Percentiles rank a stretch among this genome's conserved stretches.
Conservation (phyloP, 2,797 vertebrate species). For the Pyrocephalus nanus region DNA sequence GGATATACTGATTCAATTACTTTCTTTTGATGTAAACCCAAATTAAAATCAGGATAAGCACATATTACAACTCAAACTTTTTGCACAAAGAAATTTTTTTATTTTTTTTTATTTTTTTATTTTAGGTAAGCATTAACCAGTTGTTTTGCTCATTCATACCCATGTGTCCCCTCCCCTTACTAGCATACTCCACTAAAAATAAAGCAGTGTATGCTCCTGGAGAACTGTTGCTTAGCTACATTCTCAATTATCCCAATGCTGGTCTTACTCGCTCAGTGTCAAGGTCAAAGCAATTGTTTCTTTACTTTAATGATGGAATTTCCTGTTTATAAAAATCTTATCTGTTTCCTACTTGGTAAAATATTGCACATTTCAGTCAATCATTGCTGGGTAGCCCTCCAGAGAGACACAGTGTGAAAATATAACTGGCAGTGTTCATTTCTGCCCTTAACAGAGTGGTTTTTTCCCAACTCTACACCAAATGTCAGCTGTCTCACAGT, state of each 20-base stretch:
- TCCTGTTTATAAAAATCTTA: constrained; percentile 63
- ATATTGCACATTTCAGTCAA: constrained; percentile 54
- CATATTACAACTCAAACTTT: neutral
- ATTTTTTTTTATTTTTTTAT: neutral
- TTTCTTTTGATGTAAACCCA: neutral
- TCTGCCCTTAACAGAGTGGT: neutral
- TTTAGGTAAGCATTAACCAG: neutral
- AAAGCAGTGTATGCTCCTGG: constrained; percentile 9
- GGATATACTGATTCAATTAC: neutral
- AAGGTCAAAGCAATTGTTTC: constrained; percentile 68
- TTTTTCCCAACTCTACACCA: neutral
- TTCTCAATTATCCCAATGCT: constrained; percentile 54
- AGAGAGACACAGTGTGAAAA: neutral
- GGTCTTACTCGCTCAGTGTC: constrained; percentile 31
- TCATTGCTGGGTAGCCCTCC: neutral
- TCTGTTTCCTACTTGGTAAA: constrained; percentile 47
- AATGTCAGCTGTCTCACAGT: neutral
- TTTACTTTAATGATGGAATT: constrained; percentile 46
- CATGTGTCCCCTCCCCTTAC: neutral
- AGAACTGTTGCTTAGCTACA: constrained; percentile 65
- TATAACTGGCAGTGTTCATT: neutral
- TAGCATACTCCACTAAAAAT: constrained; percentile 28
- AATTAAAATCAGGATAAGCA: neutral
- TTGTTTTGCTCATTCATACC: neutral
- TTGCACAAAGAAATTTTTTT: neutral